Evolutionary conservation across 2,113 vertebrate genomes (phyloP), one percentile per base, ranked within the genome.

Genomic region (Sinocyclocheilus maitianheensis): DNA sequence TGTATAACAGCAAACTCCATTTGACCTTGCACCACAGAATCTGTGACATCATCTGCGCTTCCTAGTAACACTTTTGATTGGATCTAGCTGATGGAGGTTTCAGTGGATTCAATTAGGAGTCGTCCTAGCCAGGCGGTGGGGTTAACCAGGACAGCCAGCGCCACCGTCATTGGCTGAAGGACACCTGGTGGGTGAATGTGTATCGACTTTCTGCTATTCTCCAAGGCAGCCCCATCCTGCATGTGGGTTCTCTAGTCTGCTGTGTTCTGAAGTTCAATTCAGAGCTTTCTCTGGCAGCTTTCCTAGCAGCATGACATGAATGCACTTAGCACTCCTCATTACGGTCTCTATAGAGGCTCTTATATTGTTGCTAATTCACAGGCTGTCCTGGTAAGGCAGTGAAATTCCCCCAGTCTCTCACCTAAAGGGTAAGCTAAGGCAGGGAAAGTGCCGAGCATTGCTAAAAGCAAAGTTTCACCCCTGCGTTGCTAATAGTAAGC

Each of bases 171-270:
- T 81, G 84, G 89, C 85, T 82, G 69, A 37, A 62, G 6, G 40
- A 76, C 78, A 77, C 79, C 58, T 51, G 69, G 24, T 67, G 69
- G 78, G 72, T 43, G 58, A 86, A 85, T 67, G 85, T 79, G 75
- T 77, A 82, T 81, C 86, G 91, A 91, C 89, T 91, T 60, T 84
- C 85, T 89, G 91, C 90, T 89, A 88, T 55, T 85, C 86, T 84
- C 76, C 87, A 74, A 78, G 83, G 78, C 90, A 89, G n/a, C 40
- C 7, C 12, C 22, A 48, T 76, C 60, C 81, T 81, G 79, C 69
- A 40, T 74, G 69, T 79, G 55, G 82, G 78, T 85, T 77, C 55
- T 79, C 5, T 72, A 53, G 26, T 82, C 51, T 74, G 24, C 55
- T 79, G 11, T 76, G 51, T 24, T 83, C 62, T 74, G 4, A 65